phyloP scores from a whole-genome alignment of 2,113 vertebrate genomes.

The Macrotis lagotis region DNA sequence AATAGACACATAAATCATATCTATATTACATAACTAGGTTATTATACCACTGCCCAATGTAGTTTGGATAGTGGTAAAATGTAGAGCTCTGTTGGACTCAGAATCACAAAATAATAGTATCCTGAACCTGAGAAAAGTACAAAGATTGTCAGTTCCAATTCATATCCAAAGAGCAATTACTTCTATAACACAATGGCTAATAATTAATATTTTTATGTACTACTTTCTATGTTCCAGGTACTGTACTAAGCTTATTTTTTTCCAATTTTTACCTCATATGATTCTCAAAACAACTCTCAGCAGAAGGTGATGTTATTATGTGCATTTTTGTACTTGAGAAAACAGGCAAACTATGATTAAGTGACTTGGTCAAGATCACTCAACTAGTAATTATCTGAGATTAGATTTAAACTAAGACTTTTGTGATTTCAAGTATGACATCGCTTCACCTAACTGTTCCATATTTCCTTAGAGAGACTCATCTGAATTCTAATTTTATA shows the following conservation, averaged over 20 bases:
- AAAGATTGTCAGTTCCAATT: background rate
- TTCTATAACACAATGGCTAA: background rate
- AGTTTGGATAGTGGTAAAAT: conserved; percentile 23
- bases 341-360: no score
- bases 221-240: background rate
- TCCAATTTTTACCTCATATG: background rate
- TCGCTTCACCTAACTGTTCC: no score
- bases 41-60: background rate
- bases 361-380: no score
- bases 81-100: conserved; percentile 6
- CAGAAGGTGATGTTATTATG: background rate
- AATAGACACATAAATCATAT: conserved; percentile 34
- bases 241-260: background rate
- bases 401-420: no score
- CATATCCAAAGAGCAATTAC: background rate
- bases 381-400: no score
- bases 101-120: background rate
- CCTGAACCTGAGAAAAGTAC: background rate
- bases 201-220: background rate
- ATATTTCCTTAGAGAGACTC: no score
- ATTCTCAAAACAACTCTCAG: background rate
- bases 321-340: no score
- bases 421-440: no score
- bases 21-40: conserved; percentile 46
- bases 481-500: no score